Evolutionary conservation across 2,888 invertebrate species (phyloP), one percentile per base, ranked within the genome.

Genomic region (Pasiphila rectangulata): DNA sequence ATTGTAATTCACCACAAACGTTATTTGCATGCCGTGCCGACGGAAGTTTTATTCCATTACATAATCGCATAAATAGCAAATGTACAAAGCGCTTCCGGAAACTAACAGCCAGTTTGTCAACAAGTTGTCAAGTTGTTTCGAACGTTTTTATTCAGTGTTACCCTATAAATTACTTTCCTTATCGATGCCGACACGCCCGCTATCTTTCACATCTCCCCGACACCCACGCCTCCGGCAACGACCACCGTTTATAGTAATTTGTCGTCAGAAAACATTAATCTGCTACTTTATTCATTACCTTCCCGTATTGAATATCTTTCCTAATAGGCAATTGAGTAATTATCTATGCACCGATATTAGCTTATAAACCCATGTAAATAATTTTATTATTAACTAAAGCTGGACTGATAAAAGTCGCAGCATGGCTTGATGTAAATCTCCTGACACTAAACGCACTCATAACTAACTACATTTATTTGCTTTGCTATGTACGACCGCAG

Each of bases 231-330:
- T 64, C 55, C 64, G 57, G 67, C 67, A 67, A 69, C 67, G 71
- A 67, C 67, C 62, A 69, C 66, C 71, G 67, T 73, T 75, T 75
- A 75, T 66, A 75, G 70, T 73, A 79, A 78, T 79, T 79, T 77
- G 73, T 72, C 71, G 65, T 64, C 59, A 56, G 59, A 57, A 68
- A 63, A 63, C 69, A 70, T 68, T 67, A 69, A 73, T 71, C 59
- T 53, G 56, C 52, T 64, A 59, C 59, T 65, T 64, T 54, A 63
- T 72, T 64, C 55, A 63, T 72, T 66, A 61, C 55, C 62, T 55
- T 57, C 58, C 55, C 54, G 50, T 64, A 58, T 68, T 64, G 64
- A 56, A 62, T 63, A 59, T 57, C 50, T 62, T 67, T 63, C 55
- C 57, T 59, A 49, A 51, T 54, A 52, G 46, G 36, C 45, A 46